Base-by-base conservation (phyloP, 1,140 invertebrate genomes). In the Calephelis nemesis region DNA sequence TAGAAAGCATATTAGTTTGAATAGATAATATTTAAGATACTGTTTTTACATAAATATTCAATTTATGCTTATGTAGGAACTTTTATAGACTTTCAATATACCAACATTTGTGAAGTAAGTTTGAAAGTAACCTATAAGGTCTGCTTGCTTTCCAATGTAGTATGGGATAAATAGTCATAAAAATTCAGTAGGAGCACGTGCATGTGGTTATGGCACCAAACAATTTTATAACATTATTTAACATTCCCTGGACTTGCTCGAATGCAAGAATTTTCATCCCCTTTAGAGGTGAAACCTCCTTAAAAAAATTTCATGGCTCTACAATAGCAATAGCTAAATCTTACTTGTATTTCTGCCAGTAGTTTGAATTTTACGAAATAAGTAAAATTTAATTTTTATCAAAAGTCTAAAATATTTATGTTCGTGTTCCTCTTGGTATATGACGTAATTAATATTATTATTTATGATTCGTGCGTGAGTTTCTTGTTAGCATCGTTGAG, bases 91-190 rank as follows among this genome's bases (percentile, higher is more conserved):
- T 54, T 30, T 9, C 19, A 54, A 8, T 54, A 19, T 52, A 19
- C 8, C 0, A 15, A 7, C 13, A 52, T 52, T 52, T 15, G 49
- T 52, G 8, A 52, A 15, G n/a, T 9, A 30, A 19, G 52, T 30
- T 15, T 19, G 2, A 15, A 42, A 30, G 30, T 19, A 54, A 15
- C 52, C 7, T 3, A 11, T 19, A 30, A n/a, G 10, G 30, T 58
- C 19, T 58, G 52, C 19, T 58, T 58, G 13, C 52, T 58, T 58
- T 30, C 52, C 19, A 58, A 39, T 58, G 52, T 58, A 58, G 52
- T 30, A 58, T 58, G 52, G 52, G 13, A 58, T 30, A 58, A 5
- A 19, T 39, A 52, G 7, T 8, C 13, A 52, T 15, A 19, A 7
- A 9, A 3, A 15, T 52, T 52, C 7, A 54, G 52, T 58, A 30